These are phyloP conservation scores for Aproaerema taeniolella DNA, from an alignment of 2,888 invertebrate species.

Conservation along the genomic window DNA sequence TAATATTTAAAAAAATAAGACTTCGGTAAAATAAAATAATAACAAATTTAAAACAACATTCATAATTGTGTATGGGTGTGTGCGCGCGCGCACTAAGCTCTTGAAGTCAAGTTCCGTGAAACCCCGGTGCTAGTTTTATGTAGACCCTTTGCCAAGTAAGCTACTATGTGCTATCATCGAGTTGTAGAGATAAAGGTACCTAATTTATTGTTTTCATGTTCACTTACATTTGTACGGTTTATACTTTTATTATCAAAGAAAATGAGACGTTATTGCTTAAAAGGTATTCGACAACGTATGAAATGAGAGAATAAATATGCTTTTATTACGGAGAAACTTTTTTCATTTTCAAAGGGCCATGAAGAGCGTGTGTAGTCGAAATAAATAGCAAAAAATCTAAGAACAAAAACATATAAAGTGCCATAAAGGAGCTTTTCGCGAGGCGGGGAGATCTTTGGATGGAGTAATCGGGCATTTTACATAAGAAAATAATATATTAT, in stretches of 20 bases:
- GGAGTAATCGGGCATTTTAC: slow-evolving; percentile 76
- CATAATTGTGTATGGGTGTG: no score
- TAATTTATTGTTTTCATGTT: slow-evolving; percentile 10
- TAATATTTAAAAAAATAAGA: no score
- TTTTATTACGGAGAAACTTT: slow-evolving; percentile 30
- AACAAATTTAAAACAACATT: no score
- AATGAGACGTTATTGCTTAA: slow-evolving; percentile 3
- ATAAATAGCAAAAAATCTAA: slow-evolving; percentile 47
- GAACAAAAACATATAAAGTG: slow-evolving; percentile 68
- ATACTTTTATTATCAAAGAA: slow-evolving; percentile 5
- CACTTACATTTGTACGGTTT: slow-evolving; percentile 6
- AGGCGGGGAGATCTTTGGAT: slow-evolving; percentile 63
- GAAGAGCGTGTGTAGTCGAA: slow-evolving; percentile 30
- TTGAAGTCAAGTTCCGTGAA: no score
- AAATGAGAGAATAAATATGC: slow-evolving; percentile 8
- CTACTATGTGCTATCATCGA: no score
- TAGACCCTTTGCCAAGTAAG: no score
- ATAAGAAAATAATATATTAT: slow-evolving; percentile 77
- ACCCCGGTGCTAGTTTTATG: no score
- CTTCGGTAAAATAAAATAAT: no score
- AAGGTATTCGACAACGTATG: slow-evolving; percentile 7
- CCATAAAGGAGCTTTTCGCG: slow-evolving; percentile 66
- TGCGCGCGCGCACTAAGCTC: no score
- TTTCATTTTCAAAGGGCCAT: slow-evolving; percentile 36
- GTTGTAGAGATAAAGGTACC: no score